phyloP scores from a whole-genome alignment of 1,140 invertebrate species.

The Drosophila aff. region DNA sequence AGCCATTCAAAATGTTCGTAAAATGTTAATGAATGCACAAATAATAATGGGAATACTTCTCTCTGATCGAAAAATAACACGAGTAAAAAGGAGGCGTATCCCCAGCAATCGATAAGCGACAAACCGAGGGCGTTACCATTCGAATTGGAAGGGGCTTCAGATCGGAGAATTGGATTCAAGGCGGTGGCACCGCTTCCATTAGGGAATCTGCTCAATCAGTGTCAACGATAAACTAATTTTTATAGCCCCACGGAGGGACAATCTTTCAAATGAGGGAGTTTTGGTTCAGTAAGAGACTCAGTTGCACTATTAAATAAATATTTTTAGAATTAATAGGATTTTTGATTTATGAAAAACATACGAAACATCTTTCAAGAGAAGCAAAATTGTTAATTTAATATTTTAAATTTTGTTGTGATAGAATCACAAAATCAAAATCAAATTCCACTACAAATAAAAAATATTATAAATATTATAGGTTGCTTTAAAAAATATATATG shows the following conservation, averaged over 20 bases:
- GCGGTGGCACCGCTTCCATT: slow-evolving; percentile 50
- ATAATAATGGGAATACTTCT: slow-evolving; percentile 43
- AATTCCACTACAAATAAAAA: neutral
- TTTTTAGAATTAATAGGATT: rapidly evolving
- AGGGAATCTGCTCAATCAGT: slow-evolving; percentile 69
- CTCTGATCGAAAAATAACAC: neutral
- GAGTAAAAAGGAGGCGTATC: slow-evolving; percentile 40
- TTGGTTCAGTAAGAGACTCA: too few relatives aligned
- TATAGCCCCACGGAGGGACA: neutral
- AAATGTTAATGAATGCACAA: slow-evolving; percentile 67
- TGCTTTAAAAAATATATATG: too few relatives aligned
- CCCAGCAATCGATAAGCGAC: slow-evolving; percentile 52
- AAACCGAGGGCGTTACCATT: slow-evolving; percentile 52
- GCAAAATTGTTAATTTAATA: too few relatives aligned
- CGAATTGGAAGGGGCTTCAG: slow-evolving; percentile 8
- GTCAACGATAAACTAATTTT: slow-evolving; percentile 76
- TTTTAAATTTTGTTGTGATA: neutral
- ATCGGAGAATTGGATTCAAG: slow-evolving; percentile 4
- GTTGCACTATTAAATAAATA: neutral
- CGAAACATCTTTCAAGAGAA: rapidly evolving
- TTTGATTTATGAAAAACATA: neutral
- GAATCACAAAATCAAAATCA: too few relatives aligned
- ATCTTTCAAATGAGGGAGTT: neutral
- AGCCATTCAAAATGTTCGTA: slow-evolving; percentile 42
- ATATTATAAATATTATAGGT: too few relatives aligned